Evolutionary conservation across 2,888 invertebrate species (phyloP).

Genomic region (Aphidoletes aphidimyza): DNA sequence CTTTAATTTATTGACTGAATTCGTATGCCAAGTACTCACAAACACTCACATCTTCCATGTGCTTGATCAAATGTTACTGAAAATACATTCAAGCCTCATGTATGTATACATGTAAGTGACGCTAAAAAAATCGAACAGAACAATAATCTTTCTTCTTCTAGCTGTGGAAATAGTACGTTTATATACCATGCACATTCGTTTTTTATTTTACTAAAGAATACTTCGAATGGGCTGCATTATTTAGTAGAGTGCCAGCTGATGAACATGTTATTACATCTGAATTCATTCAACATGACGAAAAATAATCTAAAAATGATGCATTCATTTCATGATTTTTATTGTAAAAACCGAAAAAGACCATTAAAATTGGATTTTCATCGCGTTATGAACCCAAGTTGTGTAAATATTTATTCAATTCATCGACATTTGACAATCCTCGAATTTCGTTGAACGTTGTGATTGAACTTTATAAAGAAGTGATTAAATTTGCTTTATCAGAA

Average conservation of each 20-base stretch:
- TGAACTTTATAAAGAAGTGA: no score
- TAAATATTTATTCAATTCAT: slow-evolving; percentile 23
- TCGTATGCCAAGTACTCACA: neutral
- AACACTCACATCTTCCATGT: neutral
- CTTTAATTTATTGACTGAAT: neutral
- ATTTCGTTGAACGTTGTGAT: no score
- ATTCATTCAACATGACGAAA: neutral
- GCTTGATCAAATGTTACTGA: no score
- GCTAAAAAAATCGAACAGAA: neutral
- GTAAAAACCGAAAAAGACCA: neutral
- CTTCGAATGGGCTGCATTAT: neutral
- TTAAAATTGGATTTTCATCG: neutral
- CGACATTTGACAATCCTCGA: slow-evolving; percentile 8
- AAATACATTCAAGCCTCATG: neutral
- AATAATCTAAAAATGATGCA: neutral
- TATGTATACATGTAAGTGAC: neutral
- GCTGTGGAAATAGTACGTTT: neutral
- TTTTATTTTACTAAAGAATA: neutral
- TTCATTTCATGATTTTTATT: neutral
- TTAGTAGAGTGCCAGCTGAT: neutral
- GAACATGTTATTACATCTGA: neutral
- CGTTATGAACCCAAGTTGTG: neutral
- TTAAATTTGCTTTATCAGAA: no score
- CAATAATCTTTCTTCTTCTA: neutral
- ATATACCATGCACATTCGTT: no score